Percentiles rank a stretch among this genome's conserved stretches.
Conservation (phyloP, 2,113 vertebrate genomes). For the Equus przewalskii region DNA sequence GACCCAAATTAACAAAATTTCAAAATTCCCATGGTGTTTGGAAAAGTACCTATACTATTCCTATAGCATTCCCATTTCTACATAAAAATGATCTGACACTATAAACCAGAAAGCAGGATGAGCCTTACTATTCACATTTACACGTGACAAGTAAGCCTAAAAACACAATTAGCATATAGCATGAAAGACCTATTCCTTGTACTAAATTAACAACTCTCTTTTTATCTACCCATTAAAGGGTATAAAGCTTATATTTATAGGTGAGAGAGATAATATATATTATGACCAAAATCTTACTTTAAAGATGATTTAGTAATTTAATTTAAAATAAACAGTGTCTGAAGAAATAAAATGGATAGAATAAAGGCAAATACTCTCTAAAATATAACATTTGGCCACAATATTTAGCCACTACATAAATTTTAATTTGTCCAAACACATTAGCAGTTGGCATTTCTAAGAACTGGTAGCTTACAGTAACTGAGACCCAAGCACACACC, state of each 20-base stretch:
- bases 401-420: background rate
- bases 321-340: conserved; percentile 8
- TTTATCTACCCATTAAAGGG: background rate
- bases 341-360: conserved; percentile 24
- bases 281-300: background rate
- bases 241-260: background rate
- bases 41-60: background rate
- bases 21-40: background rate
- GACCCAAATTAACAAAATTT: conserved; percentile 20
- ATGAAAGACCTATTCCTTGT: background rate
- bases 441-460: background rate
- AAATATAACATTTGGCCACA: background rate
- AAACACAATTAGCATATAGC: background rate
- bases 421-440: background rate
- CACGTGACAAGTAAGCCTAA: background rate
- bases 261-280: background rate
- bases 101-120: background rate
- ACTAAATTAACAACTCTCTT: background rate
- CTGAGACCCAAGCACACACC: background rate
- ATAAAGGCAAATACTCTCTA: background rate
- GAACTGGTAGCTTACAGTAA: background rate
- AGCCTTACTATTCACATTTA: background rate
- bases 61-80: background rate
- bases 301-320: conserved; percentile 1
- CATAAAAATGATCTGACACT: background rate